A percentile compares a stretch with the other conserved stretches of the same genome.
Conservation (phyloP, 2,113 vertebrate genomes). For the Pygathrix nemaeus region DNA sequence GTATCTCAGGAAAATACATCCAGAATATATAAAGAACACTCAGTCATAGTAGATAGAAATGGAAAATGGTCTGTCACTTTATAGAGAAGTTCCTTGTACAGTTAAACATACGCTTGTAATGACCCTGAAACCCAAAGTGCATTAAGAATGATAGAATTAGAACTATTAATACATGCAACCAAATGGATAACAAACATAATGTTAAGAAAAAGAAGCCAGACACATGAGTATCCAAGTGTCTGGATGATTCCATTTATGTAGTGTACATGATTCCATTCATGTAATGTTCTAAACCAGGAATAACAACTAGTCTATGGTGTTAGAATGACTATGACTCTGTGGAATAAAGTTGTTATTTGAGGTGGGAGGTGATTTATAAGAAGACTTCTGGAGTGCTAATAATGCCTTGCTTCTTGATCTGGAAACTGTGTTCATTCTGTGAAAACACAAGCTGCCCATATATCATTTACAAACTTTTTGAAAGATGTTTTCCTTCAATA, state of each 20-base stretch:
- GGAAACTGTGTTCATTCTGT: not conserved
- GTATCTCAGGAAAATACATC: not conserved
- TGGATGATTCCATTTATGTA: not conserved
- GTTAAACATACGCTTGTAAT: not conserved
- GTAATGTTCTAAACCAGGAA: not conserved
- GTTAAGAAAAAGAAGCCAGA: not conserved
- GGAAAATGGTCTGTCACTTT: not conserved
- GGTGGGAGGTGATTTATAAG: not conserved
- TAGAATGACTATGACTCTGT: not conserved
- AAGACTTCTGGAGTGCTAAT: not conserved
- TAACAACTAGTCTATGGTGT: not conserved
- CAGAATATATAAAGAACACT: not conserved
- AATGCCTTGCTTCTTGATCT: not conserved
- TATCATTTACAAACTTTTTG: not conserved
- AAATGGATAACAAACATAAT: not conserved
- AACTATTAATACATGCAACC: not conserved
- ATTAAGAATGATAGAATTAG: not conserved
- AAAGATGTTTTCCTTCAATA: not conserved
- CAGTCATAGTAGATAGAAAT: not conserved
- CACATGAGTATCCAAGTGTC: not conserved
- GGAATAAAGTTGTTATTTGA: not conserved
- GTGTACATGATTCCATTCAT: not conserved
- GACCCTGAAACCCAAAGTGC: not conserved
- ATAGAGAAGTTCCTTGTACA: not conserved
- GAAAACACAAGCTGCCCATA: not conserved